Base-by-base conservation (phyloP, 2,113 vertebrate species). In the Cercocebus atys region DNA sequence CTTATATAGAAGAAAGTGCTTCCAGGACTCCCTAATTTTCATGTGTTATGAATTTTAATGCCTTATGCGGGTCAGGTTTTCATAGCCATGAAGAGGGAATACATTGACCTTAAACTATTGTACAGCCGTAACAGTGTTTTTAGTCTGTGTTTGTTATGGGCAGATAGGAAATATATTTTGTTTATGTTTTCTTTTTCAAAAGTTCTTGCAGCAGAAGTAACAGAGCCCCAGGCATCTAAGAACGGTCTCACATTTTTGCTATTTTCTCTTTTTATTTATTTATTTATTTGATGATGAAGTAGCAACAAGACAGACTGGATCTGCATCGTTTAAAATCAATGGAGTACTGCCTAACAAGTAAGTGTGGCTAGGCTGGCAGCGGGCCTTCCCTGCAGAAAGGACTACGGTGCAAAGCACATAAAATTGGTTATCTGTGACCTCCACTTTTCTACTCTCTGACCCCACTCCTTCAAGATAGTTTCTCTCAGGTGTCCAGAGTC, bases 21-120 rank as follows among this genome's bases (percentile, higher is more conserved):
- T 98, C 98, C 83, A 98, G 96, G 97, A 98, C 94, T 98, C 98
- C 97, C 97, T 98, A 98, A 99, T 99, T 98, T 99, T 98, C 98
- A 98, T 98, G 98, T 98, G 98, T 98, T 99, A 98, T 98, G 98
- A 98, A 98, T 99, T 98, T 98, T 99, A 99, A 98, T 99, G 98
- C 43, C 92, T 97, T 98, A 95, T 82, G 73, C 68, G 25, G 98
- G 98, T 99, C 98, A 98, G 96, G 57, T 93, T 98, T 98, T 98
- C 98, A 98, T 94, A 98, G 96, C 61, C 72, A 98, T 95, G 87
- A 93, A 98, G 93, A 98, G 91, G 89, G 98, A 98, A 98, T 98
- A 97, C 82, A 97, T 96, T 98, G 98, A 98, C 98, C 98, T 99
- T 98, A 99, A 98, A 98, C 97, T 97, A 97, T 97, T 97, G 93